Evolutionary conservation across 2,797 vertebrate genomes (phyloP).

Genomic region (Luscinia megarhynchos): DNA sequence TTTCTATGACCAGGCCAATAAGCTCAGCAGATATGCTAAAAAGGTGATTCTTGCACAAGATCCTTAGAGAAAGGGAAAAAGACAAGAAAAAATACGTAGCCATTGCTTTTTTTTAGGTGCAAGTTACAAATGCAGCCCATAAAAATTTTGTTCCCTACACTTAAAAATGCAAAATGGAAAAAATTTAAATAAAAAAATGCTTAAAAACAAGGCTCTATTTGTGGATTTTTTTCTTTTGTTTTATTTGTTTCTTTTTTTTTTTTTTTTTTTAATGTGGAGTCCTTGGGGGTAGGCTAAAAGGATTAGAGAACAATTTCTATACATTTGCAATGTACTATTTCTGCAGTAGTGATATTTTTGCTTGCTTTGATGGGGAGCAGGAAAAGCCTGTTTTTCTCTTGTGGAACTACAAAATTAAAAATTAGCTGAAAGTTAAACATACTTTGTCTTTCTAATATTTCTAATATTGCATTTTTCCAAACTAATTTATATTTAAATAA

Average conservation of each 20-base stretch:
- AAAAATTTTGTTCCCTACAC: neutral
- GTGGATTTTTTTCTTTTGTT: accelerated
- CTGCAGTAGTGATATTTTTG: neutral
- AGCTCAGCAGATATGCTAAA: neutral
- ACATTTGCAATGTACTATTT: neutral
- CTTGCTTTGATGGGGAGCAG: neutral
- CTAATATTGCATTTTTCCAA: neutral
- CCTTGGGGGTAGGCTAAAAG: neutral
- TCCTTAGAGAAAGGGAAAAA: neutral
- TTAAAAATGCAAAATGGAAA: neutral
- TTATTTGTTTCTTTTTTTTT: accelerated
- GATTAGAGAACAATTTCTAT: neutral
- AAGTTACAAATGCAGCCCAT: neutral
- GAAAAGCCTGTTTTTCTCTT: slow-evolving; percentile 19
- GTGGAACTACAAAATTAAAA: neutral
- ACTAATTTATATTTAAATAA: neutral
- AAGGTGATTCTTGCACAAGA: neutral
- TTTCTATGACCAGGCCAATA: neutral
- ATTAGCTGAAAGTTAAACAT: slow-evolving; percentile 19
- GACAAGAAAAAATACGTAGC: neutral
- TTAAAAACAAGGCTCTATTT: neutral
- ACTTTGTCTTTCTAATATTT: neutral
- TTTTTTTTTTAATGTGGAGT: neutral
- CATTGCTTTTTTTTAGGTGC: neutral
- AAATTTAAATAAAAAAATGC: neutral